Evolutionary conservation across 2,888 invertebrate species (phyloP).

Genomic region (Drosophila anomalata): DNA sequence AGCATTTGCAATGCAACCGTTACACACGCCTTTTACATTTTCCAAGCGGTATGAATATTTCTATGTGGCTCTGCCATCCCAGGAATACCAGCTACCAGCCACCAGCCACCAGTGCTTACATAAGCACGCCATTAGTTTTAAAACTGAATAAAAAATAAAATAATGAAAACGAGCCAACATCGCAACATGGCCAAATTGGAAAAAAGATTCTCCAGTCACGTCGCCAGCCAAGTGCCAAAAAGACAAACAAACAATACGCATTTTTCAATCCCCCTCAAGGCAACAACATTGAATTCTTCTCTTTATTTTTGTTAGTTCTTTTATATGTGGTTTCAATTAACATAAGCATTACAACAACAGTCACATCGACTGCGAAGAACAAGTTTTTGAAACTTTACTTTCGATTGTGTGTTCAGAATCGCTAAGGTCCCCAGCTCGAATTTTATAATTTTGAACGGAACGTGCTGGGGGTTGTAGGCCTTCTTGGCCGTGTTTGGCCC

Average conservation of each 20-base stretch:
- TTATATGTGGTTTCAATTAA: constrained; percentile 33
- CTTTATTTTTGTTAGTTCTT: background rate
- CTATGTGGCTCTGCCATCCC: constrained; percentile 14
- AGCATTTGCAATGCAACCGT: constrained; percentile 51
- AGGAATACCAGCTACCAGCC: constrained; percentile 10
- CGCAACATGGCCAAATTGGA: constrained; percentile 2
- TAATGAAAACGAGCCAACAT: background rate
- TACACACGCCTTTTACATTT: constrained; percentile 24
- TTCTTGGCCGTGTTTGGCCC: background rate
- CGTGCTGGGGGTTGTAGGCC: constrained; percentile 1
- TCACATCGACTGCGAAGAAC: constrained; percentile 12
- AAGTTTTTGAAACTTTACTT: constrained; percentile 36
- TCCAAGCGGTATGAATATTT: background rate
- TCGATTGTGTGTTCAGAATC: constrained; percentile 36
- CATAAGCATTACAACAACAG: constrained; percentile 35
- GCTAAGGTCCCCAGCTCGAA: constrained; percentile 2
- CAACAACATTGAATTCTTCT: constrained; percentile 40
- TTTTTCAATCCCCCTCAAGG: constrained; percentile 37
- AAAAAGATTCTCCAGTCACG: constrained; percentile 37
- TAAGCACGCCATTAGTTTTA: constrained; percentile 18
- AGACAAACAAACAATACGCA: constrained; percentile 20
- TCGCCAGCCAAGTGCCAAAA: constrained; percentile 15
- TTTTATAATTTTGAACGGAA: constrained; percentile 1
- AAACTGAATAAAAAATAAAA: background rate
- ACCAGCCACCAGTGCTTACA: constrained; percentile 22